These are phyloP conservation scores for Actinostola sp. DNA, from an alignment of 92 coral and sea anemone species.

Conservation along the genomic window DNA sequence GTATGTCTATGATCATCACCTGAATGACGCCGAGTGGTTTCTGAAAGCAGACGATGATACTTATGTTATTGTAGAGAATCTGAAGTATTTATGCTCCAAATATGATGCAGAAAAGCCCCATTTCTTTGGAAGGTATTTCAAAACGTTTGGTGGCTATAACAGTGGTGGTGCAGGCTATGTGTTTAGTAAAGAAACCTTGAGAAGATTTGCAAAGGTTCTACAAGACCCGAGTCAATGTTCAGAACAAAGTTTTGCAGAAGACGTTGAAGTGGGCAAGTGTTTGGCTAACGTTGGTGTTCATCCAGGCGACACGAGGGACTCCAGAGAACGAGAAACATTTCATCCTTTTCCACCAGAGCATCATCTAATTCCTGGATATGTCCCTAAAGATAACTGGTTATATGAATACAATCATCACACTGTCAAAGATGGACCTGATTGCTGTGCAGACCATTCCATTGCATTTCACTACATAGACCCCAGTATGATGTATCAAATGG, in stretches of 20 bases:
- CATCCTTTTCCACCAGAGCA: constrained; percentile 96
- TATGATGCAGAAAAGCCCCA: constrained; percentile 76
- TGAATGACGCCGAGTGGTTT: constrained; percentile 94
- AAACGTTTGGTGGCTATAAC: constrained; percentile 78
- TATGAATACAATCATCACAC: constrained; percentile 66
- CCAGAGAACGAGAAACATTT: constrained; percentile 78
- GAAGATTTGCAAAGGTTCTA: constrained; percentile 71
- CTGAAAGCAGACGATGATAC: constrained; percentile 95
- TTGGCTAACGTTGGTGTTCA: constrained; percentile 64
- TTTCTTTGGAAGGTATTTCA: constrained; percentile 80
- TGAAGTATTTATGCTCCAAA: constrained; percentile 69
- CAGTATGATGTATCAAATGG: constrained; percentile 84
- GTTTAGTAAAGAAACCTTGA: constrained; percentile 82
- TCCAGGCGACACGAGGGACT: constrained; percentile 80
- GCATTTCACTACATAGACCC: constrained; percentile 84
- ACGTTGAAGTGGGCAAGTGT: constrained; percentile 87
- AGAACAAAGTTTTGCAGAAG: constrained; percentile 75
- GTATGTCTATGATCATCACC: constrained; percentile 74
- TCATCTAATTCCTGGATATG: constrained; percentile 83
- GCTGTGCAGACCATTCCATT: constrained; percentile 89
- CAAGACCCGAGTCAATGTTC: constrained; percentile 68
- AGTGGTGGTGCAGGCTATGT: constrained; percentile 98
- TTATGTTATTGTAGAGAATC: constrained; percentile 82
- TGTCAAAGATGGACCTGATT: constrained; percentile 87
- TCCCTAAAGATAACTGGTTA: constrained; percentile 75